A percentile compares a stretch with the other conserved stretches of the same genome.
phyloP scores from a whole-genome alignment of 2,888 invertebrate genomes.

The Pediacus dermestoides region DNA sequence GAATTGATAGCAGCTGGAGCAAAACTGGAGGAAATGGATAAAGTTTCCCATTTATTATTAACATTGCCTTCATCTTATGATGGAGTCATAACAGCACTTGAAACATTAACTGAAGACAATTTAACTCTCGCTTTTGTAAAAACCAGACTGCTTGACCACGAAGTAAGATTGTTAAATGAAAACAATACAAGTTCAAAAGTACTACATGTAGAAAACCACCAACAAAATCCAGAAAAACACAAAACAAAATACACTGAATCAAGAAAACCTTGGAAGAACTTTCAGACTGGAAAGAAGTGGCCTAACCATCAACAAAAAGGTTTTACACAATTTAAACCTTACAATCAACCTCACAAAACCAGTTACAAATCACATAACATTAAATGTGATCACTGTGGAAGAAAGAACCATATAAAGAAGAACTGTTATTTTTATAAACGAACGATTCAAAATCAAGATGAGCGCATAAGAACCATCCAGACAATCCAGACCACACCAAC shows the following conservation, averaged over 20 bases:
- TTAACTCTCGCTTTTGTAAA: slow-evolving; percentile 41
- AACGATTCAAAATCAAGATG: slow-evolving; percentile 17
- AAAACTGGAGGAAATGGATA: slow-evolving; percentile 40
- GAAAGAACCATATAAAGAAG: slow-evolving; percentile 34
- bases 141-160: slow-evolving; percentile 27
- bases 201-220: slow-evolving; percentile 3
- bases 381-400: slow-evolving; percentile 38
- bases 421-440: slow-evolving; percentile 33
- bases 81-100: slow-evolving; percentile 40
- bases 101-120: slow-evolving; percentile 36
- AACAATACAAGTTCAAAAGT: slow-evolving; percentile 7
- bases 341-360: slow-evolving; percentile 4
- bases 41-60: slow-evolving; percentile 39
- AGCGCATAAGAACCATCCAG: slow-evolving; percentile 17
- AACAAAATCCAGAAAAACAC: not conserved
- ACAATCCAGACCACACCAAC: slow-evolving; percentile 27
- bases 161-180: slow-evolving; percentile 21
- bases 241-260: not conserved
- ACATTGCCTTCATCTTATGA: slow-evolving; percentile 38
- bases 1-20: slow-evolving; percentile 40
- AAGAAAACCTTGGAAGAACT: not conserved
- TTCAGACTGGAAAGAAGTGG: slow-evolving; percentile 1
- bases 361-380: slow-evolving; percentile 9
- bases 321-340: slow-evolving; percentile 6
- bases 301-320: not conserved